Percentiles rank a stretch among this genome's conserved stretches.
These are phyloP conservation scores for Paraescarpia echinospica DNA, from an alignment of 1,140 invertebrate species.

Conservation along the genomic window DNA sequence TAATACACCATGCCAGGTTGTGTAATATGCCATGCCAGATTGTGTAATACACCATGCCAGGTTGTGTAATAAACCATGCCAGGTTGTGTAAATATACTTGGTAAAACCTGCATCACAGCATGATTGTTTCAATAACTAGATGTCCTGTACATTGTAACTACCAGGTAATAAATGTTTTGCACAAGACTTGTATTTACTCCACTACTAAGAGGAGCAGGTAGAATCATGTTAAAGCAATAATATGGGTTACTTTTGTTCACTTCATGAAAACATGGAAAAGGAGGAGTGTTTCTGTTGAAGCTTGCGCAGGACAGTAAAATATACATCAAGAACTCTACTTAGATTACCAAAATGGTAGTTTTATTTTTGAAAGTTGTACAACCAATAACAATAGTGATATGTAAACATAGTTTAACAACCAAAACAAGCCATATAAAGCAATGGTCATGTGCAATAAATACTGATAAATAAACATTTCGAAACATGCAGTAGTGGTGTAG, in stretches of 20 bases:
- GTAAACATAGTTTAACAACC: background rate
- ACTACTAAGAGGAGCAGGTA: background rate
- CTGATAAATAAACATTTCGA: background rate
- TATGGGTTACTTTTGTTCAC: no score
- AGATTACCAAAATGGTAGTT: background rate
- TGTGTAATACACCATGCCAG: no score
- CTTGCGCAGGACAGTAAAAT: background rate
- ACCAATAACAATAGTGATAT: background rate
- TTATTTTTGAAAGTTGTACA: background rate
- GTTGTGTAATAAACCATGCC: background rate
- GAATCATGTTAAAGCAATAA: background rate
- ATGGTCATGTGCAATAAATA: background rate
- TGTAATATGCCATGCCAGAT: background rate
- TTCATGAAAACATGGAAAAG: no score
- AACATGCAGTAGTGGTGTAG: background rate
- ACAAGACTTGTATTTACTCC: background rate
- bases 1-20: background rate
- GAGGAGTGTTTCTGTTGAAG: background rate
- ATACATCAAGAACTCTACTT: background rate
- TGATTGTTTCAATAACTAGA: background rate
- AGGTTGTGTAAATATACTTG: background rate
- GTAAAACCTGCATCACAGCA: no score
- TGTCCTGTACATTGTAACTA: background rate
- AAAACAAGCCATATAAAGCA: background rate
- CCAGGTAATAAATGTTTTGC: background rate